Base-by-base conservation (phyloP, 2,113 vertebrate species). In the Gopherus flavomarginatus region DNA sequence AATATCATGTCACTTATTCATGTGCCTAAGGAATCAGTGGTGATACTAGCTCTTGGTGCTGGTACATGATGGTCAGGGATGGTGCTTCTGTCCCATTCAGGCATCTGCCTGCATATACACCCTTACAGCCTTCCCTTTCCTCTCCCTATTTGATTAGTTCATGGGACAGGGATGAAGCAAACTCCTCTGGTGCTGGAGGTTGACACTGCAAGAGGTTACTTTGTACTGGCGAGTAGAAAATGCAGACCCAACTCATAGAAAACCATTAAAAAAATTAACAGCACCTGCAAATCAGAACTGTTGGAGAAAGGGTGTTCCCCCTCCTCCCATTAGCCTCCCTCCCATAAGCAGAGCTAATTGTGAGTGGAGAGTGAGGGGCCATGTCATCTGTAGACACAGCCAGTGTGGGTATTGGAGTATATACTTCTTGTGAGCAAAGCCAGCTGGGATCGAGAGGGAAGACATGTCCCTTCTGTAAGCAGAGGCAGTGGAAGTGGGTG, bases 1-100 rank as follows among this genome's bases (percentile, higher is more conserved):
- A 69, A 35, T n/a, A 69, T 21, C 35, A n/a, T 21, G 29, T 47
- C 54, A 42, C 42, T 75, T 77, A 57, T 29, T 47, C 22, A 81
- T 3, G 2, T 31, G 14, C 54, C 38, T 3, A 72, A 79, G 44
- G 91, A 89, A n/a, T 19, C 4, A 77, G 52, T 54, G 49, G 52
- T 82, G 50, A 77, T 49, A 53, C 65, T 52, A 4, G 0, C 2
- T 0, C 50, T 81, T 17, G 0, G 5, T 57, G n/a, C 0, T 52
- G 52, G 3, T 86, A 6, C 5, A 38, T 53, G 35, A 35, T 72
- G 65, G 65, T 38, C n/a, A 38, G 35, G 65, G 65, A 11, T 38
- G 22, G 9, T 1, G 6, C 13, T 89, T 44, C 75, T 62, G 22
- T 22, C 65, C 50, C 2, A 6, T 1, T 0, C 69, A 47, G 54